Conservation (phyloP, 2,113 vertebrate genomes). For the Amphiprion ocellaris region DNA sequence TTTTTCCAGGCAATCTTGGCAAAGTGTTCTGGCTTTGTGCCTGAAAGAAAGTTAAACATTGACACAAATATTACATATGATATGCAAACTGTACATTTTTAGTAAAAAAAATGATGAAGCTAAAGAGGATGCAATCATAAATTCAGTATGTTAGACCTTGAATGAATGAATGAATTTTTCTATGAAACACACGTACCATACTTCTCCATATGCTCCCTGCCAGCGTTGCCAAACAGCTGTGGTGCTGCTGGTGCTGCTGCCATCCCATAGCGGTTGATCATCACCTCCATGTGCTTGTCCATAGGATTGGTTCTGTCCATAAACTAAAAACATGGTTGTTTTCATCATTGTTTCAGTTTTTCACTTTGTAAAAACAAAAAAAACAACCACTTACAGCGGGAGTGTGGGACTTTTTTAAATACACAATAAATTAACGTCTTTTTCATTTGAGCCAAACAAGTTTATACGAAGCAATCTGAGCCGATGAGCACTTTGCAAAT, state of each 20-base stretch:
- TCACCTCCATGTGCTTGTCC: conserved; percentile 93
- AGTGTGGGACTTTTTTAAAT: too few relatives aligned
- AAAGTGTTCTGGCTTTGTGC: conserved; percentile 95
- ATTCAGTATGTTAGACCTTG: not conserved
- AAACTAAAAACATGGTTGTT: conserved; percentile 72
- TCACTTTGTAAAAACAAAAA: too few relatives aligned
- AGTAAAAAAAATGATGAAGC: not conserved
- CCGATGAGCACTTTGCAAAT: too few relatives aligned
- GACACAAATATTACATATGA: not conserved
- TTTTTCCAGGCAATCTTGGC: conserved; percentile 99
- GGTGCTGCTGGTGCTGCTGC: conserved; percentile 83
- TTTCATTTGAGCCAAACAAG: too few relatives aligned
- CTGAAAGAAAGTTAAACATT: conserved; percentile 76
- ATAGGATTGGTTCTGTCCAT: conserved; percentile 86
- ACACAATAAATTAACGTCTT: too few relatives aligned
- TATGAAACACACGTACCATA: conserved; percentile 85
- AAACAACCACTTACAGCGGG: too few relatives aligned
- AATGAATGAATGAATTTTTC: not conserved
- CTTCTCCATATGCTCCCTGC: conserved; percentile 96
- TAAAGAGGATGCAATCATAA: not conserved
- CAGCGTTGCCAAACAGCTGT: conserved; percentile 93
- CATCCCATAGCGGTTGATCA: conserved; percentile 89
- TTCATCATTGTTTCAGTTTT: not conserved
- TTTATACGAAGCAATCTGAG: too few relatives aligned
- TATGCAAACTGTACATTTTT: too few relatives aligned